phyloP scores from a whole-genome alignment of 2,888 invertebrate species.

The Resseliella maxima region DNA sequence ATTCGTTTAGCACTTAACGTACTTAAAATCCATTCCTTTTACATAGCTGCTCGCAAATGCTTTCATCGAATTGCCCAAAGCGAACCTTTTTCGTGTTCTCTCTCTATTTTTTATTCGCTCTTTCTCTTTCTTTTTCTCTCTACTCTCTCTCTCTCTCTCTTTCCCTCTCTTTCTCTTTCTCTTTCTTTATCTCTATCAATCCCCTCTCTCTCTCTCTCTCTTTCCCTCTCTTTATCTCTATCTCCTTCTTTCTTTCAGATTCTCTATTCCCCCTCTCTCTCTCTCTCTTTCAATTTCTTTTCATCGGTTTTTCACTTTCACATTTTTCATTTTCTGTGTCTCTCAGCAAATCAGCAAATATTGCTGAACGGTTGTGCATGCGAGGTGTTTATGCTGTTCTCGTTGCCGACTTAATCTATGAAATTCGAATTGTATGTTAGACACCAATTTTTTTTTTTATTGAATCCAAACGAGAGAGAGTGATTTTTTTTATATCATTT shows the following conservation, averaged over 20 bases:
- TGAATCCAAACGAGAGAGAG: constrained; percentile 33
- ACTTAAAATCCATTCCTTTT: constrained; percentile 51
- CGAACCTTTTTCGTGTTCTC: not conserved
- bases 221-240: no score
- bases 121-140: not conserved
- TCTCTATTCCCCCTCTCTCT: no score
- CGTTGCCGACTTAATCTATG: constrained; percentile 21
- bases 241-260: no score
- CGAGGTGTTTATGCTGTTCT: constrained; percentile 20
- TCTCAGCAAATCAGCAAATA: not conserved
- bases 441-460: constrained; percentile 42
- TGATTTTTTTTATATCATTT: constrained; percentile 42
- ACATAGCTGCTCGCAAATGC: constrained; percentile 20
- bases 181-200: no score
- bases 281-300: no score
- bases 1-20: constrained; percentile 53
- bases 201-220: no score
- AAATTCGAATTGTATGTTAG: constrained; percentile 43
- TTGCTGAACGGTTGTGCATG: not conserved
- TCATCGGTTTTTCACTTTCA: no score
- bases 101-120: not conserved
- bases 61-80: constrained; percentile 48
- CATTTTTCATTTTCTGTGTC: no score
- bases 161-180: no score
- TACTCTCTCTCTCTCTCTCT: no score